Evolutionary conservation across 1,140 invertebrate species (phyloP).

Genomic region (Drosophila sucinea): DNA sequence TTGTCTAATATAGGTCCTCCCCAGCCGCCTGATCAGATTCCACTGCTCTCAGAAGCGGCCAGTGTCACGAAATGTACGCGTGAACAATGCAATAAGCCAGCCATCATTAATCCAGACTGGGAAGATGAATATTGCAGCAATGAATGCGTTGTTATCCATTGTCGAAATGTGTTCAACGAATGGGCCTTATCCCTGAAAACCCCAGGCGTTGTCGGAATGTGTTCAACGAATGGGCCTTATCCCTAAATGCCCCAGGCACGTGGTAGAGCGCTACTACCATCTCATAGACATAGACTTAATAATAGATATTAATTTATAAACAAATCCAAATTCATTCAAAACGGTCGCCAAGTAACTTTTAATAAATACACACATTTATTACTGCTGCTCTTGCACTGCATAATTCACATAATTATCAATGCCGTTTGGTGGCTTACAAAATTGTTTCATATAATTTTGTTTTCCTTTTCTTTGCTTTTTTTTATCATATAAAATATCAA

Average conservation of each 20-base stretch:
- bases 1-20: not conserved
- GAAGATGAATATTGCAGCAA: constrained; percentile 99
- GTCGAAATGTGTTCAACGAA: constrained; percentile 85
- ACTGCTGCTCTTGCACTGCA: constrained; percentile 67
- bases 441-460: constrained; percentile 28
- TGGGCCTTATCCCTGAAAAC: constrained; percentile 71
- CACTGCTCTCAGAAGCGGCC: constrained; percentile 67
- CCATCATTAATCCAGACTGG: constrained; percentile 96
- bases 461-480: constrained; percentile 27
- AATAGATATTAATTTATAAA: constrained; percentile 5
- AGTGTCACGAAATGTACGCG: constrained; percentile 90
- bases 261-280: too few species aligned
- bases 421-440: constrained; percentile 65
- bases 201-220: constrained; percentile 89
- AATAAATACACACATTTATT: constrained; percentile 81
- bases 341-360: constrained; percentile 63
- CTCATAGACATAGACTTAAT: constrained; percentile 32
- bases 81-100: constrained; percentile 94
- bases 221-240: constrained; percentile 74
- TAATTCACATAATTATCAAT: constrained; percentile 63
- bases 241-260: constrained; percentile 81
- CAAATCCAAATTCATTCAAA: constrained; percentile 1
- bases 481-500: constrained; percentile 46
- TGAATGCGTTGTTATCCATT: constrained; percentile 98
- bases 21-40: constrained; percentile 63